These are phyloP conservation scores for Upupa epops DNA, from an alignment of 2,113 vertebrate genomes.

Conservation along the genomic window DNA sequence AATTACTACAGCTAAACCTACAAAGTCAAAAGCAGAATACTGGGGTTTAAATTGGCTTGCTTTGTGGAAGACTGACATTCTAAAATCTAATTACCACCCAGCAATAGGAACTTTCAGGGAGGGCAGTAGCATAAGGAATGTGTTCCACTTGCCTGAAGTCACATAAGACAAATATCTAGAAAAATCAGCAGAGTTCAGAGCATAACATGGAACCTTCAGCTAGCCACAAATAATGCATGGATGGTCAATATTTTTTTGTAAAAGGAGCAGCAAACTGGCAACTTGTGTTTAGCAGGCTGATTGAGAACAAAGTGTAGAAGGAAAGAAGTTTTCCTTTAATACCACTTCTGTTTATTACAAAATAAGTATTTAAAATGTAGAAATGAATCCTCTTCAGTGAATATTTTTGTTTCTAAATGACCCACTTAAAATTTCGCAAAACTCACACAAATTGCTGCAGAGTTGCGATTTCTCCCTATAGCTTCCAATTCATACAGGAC, in stretches of 20 bases:
- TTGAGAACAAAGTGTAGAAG: neutral
- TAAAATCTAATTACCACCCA: constrained; percentile 23
- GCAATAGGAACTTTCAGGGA: neutral
- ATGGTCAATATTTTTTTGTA: neutral
- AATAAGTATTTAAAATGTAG: neutral
- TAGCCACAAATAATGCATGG: neutral
- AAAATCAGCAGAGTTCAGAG: neutral
- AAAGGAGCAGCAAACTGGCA: neutral
- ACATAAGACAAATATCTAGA: constrained; percentile 21
- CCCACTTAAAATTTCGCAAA: neutral
- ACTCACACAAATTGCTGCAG: neutral
- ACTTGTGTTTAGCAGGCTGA: too few species aligned
- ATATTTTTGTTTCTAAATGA: neutral
- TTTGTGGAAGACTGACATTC: neutral
- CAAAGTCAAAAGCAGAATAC: neutral
- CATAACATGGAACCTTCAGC: neutral
- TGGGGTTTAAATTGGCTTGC: neutral
- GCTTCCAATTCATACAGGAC: neutral
- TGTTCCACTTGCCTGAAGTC: neutral
- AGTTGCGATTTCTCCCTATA: neutral
- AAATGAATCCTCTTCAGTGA: neutral
- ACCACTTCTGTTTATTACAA: neutral
- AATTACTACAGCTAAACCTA: neutral
- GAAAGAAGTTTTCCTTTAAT: neutral
- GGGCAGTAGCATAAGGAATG: neutral